Evolutionary conservation across 1,140 invertebrate species (phyloP).

Genomic region (Achatina immaculata): DNA sequence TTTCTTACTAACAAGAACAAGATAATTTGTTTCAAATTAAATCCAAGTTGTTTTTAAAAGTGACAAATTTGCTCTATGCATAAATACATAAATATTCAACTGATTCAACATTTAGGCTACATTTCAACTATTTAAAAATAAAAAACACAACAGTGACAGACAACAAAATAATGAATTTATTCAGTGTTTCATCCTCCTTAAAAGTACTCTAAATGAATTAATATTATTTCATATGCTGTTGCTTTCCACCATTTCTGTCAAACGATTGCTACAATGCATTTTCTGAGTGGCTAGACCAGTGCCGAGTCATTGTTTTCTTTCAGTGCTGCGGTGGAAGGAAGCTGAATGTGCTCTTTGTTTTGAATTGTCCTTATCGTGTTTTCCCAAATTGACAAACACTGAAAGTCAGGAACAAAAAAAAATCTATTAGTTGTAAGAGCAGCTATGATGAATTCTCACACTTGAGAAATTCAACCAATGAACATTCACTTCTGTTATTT

Average conservation of each 20-base stretch:
- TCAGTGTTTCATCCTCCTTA: neutral
- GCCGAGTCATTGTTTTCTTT: conserved; percentile 27
- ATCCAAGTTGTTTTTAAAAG: too few species aligned
- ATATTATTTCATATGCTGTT: neutral
- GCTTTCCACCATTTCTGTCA: neutral
- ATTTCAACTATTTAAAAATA: too few species aligned
- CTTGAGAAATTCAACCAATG: neutral
- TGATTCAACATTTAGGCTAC: too few species aligned
- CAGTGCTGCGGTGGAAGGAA: conserved; percentile 35
- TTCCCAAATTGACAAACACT: conserved; percentile 77
- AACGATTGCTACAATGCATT: neutral
- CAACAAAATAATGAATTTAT: neutral
- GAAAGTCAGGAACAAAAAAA: conserved; percentile 44
- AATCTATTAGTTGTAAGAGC: neutral
- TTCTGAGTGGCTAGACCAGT: neutral
- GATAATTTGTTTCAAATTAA: too few species aligned
- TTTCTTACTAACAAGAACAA: too few species aligned
- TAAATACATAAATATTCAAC: too few species aligned
- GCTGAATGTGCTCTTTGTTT: conserved; percentile 40
- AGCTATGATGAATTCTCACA: neutral
- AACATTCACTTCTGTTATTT: conserved; percentile 34
- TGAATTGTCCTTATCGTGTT: conserved; percentile 72
- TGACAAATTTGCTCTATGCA: too few species aligned
- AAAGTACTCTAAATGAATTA: neutral
- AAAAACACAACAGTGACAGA: neutral